These are phyloP conservation scores for Anolis sagrei DNA, from an alignment of 2,113 vertebrate genomes.

Conservation along the genomic window DNA sequence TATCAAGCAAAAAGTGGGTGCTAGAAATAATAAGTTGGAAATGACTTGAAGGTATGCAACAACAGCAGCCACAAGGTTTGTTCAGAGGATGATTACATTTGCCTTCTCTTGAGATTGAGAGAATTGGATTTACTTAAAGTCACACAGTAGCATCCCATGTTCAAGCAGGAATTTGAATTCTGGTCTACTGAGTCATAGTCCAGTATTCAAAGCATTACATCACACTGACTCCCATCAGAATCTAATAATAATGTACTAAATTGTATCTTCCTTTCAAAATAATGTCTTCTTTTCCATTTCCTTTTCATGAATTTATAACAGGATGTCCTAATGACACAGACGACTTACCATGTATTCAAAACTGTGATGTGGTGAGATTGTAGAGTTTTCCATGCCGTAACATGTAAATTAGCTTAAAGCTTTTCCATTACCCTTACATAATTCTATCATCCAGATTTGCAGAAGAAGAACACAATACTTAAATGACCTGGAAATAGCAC, in stretches of 20 bases:
- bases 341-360: not conserved
- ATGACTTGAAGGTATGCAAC: too few species aligned
- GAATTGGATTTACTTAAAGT: too few species aligned
- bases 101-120: too few species aligned
- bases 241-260: not conserved
- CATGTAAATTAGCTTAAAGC: conserved; percentile 32
- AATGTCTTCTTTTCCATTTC: not conserved
- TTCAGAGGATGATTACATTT: too few species aligned
- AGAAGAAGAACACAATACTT: not conserved
- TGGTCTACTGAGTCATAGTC: too few species aligned
- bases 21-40: too few species aligned
- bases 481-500: conserved; percentile 22
- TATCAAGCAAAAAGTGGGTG: too few species aligned
- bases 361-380: not conserved
- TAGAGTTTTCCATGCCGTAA: conserved; percentile 9
- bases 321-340: not conserved
- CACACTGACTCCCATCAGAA: not conserved
- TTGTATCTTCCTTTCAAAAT: not conserved
- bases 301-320: not conserved
- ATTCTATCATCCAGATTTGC: conserved; percentile 5
- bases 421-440: not conserved
- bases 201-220: too few species aligned
- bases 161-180: too few species aligned
- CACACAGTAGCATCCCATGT: too few species aligned
- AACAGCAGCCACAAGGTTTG: too few species aligned